Conservation (phyloP, 2,888 invertebrate genomes). For the Uloborus plumipes region DNA sequence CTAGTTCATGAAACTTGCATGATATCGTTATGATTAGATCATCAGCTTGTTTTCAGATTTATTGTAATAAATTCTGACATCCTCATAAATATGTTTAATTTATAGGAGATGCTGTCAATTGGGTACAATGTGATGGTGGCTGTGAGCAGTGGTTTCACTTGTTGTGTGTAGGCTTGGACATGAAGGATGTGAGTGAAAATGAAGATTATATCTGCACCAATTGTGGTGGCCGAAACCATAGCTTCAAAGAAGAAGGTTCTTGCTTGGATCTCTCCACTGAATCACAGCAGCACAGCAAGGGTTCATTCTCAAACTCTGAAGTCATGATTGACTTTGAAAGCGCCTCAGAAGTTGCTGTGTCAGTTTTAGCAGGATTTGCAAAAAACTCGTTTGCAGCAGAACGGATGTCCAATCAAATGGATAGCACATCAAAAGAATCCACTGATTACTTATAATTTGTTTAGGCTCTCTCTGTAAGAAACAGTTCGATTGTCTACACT, state of each 20-base stretch:
- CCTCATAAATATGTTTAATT: neutral
- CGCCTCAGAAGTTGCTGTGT: conserved; percentile 34
- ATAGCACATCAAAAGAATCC: no score
- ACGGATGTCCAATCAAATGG: conserved; percentile 9
- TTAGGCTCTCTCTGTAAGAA: no score
- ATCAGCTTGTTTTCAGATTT: no score
- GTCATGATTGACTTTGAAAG: conserved; percentile 16
- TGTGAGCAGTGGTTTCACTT: conserved; percentile 99
- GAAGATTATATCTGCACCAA: conserved; percentile 84
- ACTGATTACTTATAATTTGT: no score
- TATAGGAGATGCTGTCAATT: conserved; percentile 88
- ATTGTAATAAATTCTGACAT: neutral
- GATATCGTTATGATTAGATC: no score
- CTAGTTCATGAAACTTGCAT: no score
- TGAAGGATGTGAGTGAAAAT: conserved; percentile 85
- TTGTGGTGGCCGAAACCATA: conserved; percentile 61
- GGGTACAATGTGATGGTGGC: conserved; percentile 97
- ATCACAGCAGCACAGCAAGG: conserved; percentile 16
- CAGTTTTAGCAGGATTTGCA: conserved; percentile 46
- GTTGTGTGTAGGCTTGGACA: conserved; percentile 90
- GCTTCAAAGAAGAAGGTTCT: neutral
- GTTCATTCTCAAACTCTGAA: conserved; percentile 7
- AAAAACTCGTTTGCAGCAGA: conserved; percentile 34
- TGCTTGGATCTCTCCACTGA: conserved; percentile 11
- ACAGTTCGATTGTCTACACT: no score